Base-by-base conservation (phyloP, 2,888 invertebrate genomes). In the Plemyria rubiginata region DNA sequence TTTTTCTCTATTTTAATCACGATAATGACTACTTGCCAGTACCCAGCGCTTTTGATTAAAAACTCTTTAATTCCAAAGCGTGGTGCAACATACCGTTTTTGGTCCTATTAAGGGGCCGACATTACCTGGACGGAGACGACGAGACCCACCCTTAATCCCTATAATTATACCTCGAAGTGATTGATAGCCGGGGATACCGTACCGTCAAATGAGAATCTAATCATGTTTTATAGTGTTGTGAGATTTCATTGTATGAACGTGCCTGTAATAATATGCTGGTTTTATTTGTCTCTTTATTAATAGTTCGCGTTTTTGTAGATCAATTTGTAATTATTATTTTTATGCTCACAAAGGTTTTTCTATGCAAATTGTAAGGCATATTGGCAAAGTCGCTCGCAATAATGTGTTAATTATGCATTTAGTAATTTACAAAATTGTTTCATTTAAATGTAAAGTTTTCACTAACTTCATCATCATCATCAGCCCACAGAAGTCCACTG, bases 111-210 rank as follows among this genome's bases (percentile, higher is more conserved):
- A 81, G 73, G 79, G 78, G 76, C 77, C 86, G 64, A 53, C 82
- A 88, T 90, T 77, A 75, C 74, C 79, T 79, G 74, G 79, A 50
- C 56, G 15, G 22, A 46, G 55, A 53, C 32, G 60, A 51, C 48
- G 58, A 71, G 76, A 72, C 73, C 79, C 81, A 78, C 81, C 83
- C 81, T 78, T 90, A 88, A 90, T 90, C 90, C 90, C 90, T 87
- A 87, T 91, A 92, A 92, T 92, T 92, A 92, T 89, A 88, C 88
- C 87, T 85, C 80, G 82, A 84, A 65, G 86, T 92, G 92, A 92
- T 91, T 91, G 90, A 92, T 91, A 86, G 89, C 82, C 78, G 69
- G 75, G 78, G 77, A 79, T 77, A 75, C 77, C 65, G 74, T 70
- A 53, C 74, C 78, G 81, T 81, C 80, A 81, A 87, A 91, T 88